A percentile compares a stretch with the other conserved stretches of the same genome.
Evolutionary conservation across 2,797 vertebrate genomes (phyloP).

Genomic region (Prunella strophiata): DNA sequence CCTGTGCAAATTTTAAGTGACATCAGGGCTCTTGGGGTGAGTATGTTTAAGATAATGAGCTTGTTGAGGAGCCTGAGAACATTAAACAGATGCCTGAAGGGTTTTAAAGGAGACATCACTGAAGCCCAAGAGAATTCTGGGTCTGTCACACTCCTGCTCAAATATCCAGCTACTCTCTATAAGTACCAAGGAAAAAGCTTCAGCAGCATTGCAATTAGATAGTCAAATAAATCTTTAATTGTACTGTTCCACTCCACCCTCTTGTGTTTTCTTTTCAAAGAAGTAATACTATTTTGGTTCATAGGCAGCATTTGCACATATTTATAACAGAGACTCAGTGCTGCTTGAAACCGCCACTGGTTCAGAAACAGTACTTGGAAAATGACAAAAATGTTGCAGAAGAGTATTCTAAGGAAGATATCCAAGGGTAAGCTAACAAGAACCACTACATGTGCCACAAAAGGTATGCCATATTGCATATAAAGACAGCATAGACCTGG

Average conservation of each 20-base stretch:
- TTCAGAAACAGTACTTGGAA: neutral
- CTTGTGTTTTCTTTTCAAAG: neutral
- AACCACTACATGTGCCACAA: neutral
- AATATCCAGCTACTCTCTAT: neutral
- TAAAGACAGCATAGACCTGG: neutral
- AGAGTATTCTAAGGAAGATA: neutral
- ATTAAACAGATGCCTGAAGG: conserved; percentile 18
- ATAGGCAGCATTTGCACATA: neutral
- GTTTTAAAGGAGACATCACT: neutral
- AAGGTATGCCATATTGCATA: neutral
- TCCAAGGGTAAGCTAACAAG: neutral
- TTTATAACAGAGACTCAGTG: neutral
- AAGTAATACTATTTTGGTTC: neutral
- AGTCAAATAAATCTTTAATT: conserved; percentile 3
- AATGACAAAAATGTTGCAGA: neutral
- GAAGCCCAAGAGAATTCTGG: neutral
- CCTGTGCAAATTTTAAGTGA: neutral
- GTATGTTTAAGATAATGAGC: conserved; percentile 22
- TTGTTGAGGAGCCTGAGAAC: conserved; percentile 5
- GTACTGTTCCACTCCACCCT: neutral
- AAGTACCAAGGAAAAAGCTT: neutral
- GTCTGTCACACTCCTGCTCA: neutral
- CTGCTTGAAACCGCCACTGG: neutral
- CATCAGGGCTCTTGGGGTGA: neutral
- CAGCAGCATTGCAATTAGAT: neutral